phyloP scores from a whole-genome alignment of 1,140 invertebrate species.

The Notospermus geniculatus region DNA sequence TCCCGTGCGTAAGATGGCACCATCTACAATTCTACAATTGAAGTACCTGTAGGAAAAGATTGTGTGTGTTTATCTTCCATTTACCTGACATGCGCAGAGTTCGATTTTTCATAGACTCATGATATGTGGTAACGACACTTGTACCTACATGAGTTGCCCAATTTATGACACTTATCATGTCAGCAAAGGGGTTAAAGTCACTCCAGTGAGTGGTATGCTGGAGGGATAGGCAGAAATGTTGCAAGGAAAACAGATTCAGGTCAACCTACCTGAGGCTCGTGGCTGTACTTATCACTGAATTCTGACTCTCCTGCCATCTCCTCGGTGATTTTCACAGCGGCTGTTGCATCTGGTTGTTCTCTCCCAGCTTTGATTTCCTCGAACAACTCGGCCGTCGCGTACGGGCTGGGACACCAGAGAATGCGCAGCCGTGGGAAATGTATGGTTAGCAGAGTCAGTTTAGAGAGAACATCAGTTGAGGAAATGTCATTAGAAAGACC shows the following conservation, averaged over 20 bases:
- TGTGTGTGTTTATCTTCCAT: too few species aligned
- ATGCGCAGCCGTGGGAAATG: constrained; percentile 90
- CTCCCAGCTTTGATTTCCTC: constrained; percentile 64
- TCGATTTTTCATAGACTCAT: too few species aligned
- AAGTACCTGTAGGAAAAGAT: too few species aligned
- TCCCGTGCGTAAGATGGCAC: too few species aligned
- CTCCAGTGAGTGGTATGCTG: too few species aligned
- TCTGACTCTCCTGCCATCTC: constrained; percentile 30
- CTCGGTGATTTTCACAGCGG: constrained; percentile 59
- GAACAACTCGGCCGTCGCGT: constrained; percentile 92
- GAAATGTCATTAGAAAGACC: constrained; percentile 74
- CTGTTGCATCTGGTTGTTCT: constrained; percentile 71
- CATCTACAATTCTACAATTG: too few species aligned
- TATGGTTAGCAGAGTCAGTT: constrained; percentile 86
- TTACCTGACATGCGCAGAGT: too few species aligned
- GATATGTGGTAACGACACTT: too few species aligned
- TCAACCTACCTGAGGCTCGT: constrained; percentile 48
- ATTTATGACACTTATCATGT: not conserved
- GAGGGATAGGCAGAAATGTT: too few species aligned
- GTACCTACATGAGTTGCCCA: too few species aligned
- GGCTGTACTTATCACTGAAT: constrained; percentile 52
- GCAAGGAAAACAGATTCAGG: not conserved
- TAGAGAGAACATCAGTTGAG: constrained; percentile 71
- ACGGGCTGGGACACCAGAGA: constrained; percentile 93
- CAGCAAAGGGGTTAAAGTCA: not conserved